Evolutionary conservation across 2,113 vertebrate species (phyloP), one percentile per base, ranked within the genome.

Genomic region (Cardinalis cardinalis): DNA sequence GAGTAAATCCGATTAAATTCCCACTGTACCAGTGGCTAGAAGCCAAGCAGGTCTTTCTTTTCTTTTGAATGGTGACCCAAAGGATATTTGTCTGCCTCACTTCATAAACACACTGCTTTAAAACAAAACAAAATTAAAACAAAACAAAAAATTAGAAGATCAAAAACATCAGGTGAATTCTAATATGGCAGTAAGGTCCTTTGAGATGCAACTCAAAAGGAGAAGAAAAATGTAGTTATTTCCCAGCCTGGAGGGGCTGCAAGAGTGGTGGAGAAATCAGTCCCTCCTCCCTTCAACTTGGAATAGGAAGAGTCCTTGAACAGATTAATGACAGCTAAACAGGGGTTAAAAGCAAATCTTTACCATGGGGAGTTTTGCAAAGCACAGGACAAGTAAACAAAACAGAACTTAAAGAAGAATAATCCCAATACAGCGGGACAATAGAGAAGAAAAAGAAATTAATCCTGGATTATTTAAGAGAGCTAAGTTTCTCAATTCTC

Each of bases 1-100:
- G 73, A 92, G 87, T 82, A 97, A 96, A 95, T 96, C 91, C 86
- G 93, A 97, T 96, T 96, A 96, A 96, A 84, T 73, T 72, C 63
- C 85, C 82, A 87, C 86, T 87, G 12, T 90, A 84, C 76, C 77
- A 44, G 56, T 79, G 82, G 89, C 78, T 77, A 55, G 78, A 83
- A 96, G 82, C 84, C 78, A 95, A 87, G n/a, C n/a, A 90, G 52
- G 48, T 89, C 56, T 82, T 12, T 70, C 26, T 70, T 76, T 48
- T 17, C 31, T 53, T 87, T 72, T 52, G 51, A 89, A 83, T 44
- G 36, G 66, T 32, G 74, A 65, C 29, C 21, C 28, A 76, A 69
- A 87, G 16, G 36, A 46, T 87, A 81, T 75, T 81, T 72, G 18
- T 56, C 80, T 65, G 38, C 13, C 80, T 61, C 44, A 7, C 63